Conservation (phyloP, 2,113 vertebrate genomes). For the Passer domesticus region DNA sequence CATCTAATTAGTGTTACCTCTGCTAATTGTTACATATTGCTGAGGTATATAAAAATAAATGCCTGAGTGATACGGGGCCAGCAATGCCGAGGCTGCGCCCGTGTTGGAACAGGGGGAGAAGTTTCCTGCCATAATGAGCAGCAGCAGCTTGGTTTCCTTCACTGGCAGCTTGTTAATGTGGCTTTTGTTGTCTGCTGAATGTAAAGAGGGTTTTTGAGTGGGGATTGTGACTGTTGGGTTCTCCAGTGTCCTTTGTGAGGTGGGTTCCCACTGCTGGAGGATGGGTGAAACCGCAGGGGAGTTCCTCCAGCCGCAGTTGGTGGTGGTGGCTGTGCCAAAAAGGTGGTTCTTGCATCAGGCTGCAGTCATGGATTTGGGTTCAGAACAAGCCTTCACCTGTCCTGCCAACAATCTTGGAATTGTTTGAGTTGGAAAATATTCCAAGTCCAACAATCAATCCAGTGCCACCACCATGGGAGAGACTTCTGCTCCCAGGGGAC, state of each 20-base stretch:
- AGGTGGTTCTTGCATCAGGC: rapidly evolving
- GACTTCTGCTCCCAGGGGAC: not conserved
- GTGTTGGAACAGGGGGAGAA: not conserved
- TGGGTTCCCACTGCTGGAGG: not conserved
- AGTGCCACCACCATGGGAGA: no score
- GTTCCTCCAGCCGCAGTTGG: not conserved
- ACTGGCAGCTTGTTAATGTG: not conserved
- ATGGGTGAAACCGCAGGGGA: not conserved
- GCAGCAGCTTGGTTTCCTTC: not conserved
- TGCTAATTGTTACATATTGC: constrained; percentile 71
- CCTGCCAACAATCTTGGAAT: not conserved
- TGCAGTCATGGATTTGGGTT: not conserved
- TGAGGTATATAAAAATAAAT: constrained; percentile 67
- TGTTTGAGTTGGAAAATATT: rapidly evolving
- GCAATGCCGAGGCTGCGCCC: not conserved
- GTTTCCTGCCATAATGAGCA: not conserved
- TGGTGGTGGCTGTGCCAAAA: not conserved
- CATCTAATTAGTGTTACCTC: constrained; percentile 75
- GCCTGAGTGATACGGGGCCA: not conserved
- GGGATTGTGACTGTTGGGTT: not conserved
- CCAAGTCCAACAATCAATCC: not conserved
- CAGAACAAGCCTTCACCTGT: not conserved
- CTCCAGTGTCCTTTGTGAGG: not conserved
- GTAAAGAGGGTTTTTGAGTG: not conserved
- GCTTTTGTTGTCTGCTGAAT: not conserved